Evolutionary conservation across 2,888 invertebrate genomes (phyloP).

Genomic region (Hypolimnas misippus): DNA sequence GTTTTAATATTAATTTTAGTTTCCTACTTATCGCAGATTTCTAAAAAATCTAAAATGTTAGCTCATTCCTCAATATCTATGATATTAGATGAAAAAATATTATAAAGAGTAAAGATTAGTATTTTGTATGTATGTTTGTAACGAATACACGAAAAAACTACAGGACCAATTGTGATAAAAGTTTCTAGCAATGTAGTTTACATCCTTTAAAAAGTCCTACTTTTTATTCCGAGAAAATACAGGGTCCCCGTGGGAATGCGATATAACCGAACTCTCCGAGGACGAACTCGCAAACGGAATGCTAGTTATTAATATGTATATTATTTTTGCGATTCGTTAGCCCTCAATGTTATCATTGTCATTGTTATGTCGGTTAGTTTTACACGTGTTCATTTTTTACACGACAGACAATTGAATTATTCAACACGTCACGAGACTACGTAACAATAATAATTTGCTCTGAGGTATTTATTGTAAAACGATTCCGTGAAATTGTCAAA

Average conservation of each 20-base stretch:
- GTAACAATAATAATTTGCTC: slow-evolving; percentile 45
- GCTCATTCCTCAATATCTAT: background rate
- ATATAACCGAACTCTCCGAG: too few relatives aligned
- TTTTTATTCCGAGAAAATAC: too few relatives aligned
- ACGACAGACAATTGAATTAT: slow-evolving; percentile 46
- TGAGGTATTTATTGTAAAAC: slow-evolving; percentile 38
- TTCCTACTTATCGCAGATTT: too few relatives aligned
- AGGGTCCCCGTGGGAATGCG: too few relatives aligned
- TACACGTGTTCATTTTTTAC: slow-evolving; percentile 46
- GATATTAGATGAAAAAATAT: slow-evolving; percentile 3
- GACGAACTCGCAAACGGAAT: too few relatives aligned
- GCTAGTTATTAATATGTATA: slow-evolving; percentile 12
- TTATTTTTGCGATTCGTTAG: slow-evolving; percentile 9
- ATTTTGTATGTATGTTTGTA: too few relatives aligned
- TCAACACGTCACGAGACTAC: slow-evolving; percentile 43
- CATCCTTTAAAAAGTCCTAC: too few relatives aligned
- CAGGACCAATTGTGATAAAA: too few relatives aligned
- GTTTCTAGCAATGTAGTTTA: too few relatives aligned
- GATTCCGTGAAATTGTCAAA: background rate
- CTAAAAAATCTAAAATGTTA: background rate
- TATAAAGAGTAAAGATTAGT: too few relatives aligned
- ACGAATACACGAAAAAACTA: too few relatives aligned
- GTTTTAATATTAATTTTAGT: too few relatives aligned
- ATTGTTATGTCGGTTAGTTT: slow-evolving; percentile 37
- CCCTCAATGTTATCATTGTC: slow-evolving; percentile 9